Evolutionary conservation across 2,888 invertebrate species (phyloP).

Genomic region (Gisinianus flammeolus): DNA sequence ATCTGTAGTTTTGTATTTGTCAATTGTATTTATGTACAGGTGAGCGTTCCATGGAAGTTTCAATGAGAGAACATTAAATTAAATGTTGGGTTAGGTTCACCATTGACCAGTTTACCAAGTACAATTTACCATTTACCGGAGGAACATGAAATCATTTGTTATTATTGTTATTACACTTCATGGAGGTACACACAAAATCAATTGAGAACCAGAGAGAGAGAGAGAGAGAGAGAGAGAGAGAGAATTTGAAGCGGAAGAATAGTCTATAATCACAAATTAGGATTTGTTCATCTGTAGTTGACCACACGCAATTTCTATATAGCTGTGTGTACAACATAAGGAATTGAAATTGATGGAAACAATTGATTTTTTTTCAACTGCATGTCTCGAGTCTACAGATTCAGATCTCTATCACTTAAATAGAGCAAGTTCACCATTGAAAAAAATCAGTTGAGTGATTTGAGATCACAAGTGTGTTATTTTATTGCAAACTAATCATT

Average conservation of each 20-base stretch:
- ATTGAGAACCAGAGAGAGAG: not conserved
- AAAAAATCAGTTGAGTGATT: too few species aligned
- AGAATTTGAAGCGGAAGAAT: constrained; percentile 29
- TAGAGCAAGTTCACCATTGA: too few species aligned
- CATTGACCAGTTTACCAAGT: not conserved
- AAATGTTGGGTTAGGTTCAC: constrained; percentile 31
- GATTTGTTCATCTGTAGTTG: not conserved
- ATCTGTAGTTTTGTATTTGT: not conserved
- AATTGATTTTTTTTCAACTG: too few species aligned
- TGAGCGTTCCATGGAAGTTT: not conserved
- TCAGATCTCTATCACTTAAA: too few species aligned
- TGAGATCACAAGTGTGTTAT: too few species aligned
- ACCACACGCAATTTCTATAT: constrained; percentile 32
- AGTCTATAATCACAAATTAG: constrained; percentile 26
- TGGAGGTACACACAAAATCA: not conserved
- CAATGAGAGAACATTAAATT: constrained; percentile 13
- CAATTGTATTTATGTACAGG: not conserved
- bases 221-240: too few species aligned
- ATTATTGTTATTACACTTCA: constrained; percentile 9
- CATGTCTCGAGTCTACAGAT: too few species aligned
- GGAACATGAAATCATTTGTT: constrained; percentile 19
- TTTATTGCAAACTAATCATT: too few species aligned
- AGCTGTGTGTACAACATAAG: too few species aligned
- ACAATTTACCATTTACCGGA: constrained; percentile 5
- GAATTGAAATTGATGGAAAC: not conserved